Percentiles rank a stretch among this genome's conserved stretches.
These are phyloP conservation scores for Nesometra sesokonis DNA, from an alignment of 35 echinoderm and acorn worm species.

Conservation along the genomic window DNA sequence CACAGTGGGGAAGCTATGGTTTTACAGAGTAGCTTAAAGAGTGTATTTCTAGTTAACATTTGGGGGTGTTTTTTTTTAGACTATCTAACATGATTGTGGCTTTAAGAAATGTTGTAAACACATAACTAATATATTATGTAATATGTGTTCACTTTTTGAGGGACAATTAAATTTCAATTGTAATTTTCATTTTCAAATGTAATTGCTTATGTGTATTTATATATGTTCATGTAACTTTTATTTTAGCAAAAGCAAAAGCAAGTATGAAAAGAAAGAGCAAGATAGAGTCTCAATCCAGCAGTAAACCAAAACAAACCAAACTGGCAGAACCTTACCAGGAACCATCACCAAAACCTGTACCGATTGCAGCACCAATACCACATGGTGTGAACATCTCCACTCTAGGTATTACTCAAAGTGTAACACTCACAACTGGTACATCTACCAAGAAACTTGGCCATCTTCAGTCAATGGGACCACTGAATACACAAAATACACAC, in stretches of 20 bases:
- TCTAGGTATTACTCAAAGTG: background rate
- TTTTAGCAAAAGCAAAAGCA: background rate
- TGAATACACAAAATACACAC: slow-evolving; percentile 12
- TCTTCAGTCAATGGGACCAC: slow-evolving; percentile 2
- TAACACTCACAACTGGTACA: slow-evolving; percentile 20
- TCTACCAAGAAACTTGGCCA: background rate
- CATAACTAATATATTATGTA: too few relatives aligned
- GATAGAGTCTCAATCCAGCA: background rate
- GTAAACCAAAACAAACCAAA: background rate
- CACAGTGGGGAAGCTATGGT: too few relatives aligned
- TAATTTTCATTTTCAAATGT: too few relatives aligned
- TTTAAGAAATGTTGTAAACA: too few relatives aligned
- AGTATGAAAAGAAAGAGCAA: background rate
- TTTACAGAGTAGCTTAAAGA: too few relatives aligned
- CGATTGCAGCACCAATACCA: background rate
- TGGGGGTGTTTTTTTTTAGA: too few relatives aligned
- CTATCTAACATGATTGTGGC: too few relatives aligned
- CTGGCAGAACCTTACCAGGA: background rate
- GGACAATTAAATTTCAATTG: too few relatives aligned
- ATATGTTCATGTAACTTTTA: background rate
- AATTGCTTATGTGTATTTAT: too few relatives aligned
- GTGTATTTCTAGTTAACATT: too few relatives aligned
- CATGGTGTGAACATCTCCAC: background rate
- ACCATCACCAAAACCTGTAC: background rate
- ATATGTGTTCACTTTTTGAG: too few relatives aligned